Conservation (phyloP, 2,797 vertebrate species). For the Mus minutoides region DNA sequence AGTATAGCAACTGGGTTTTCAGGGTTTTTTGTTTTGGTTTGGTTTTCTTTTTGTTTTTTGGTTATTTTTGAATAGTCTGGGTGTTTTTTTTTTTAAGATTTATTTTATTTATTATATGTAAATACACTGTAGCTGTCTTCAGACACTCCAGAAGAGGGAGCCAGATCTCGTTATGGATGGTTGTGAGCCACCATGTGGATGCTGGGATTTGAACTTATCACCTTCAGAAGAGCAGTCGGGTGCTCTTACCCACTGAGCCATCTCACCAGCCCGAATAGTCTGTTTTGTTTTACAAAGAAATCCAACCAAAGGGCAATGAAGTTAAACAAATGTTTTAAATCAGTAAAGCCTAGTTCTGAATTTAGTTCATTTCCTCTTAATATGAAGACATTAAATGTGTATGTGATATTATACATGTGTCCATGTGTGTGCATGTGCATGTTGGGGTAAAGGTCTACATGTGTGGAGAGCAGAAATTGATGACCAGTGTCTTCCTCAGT, state of each 20-base stretch:
- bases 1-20: background rate
- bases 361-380: conserved; percentile 59
- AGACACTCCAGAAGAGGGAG: too few relatives aligned
- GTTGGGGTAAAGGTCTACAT: background rate
- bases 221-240: too few relatives aligned
- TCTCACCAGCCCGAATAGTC: too few relatives aligned
- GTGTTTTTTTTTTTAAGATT: too few relatives aligned
- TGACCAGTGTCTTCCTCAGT: background rate
- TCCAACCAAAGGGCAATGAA: background rate
- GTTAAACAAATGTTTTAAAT: conserved; percentile 35
- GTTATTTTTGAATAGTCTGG: background rate
- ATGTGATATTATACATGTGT: background rate
- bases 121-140: too few relatives aligned
- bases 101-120: too few relatives aligned
- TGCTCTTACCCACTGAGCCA: too few relatives aligned
- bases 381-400: background rate
- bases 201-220: too few relatives aligned
- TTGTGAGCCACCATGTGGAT: too few relatives aligned
- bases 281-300: background rate
- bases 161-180: too few relatives aligned
- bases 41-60: background rate
- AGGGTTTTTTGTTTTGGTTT: background rate
- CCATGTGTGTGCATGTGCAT: background rate
- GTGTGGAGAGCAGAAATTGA: background rate
- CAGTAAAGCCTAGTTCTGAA: conserved; percentile 36